phyloP scores from a whole-genome alignment of 2,888 invertebrate genomes.

The Ditula angustiorana region DNA sequence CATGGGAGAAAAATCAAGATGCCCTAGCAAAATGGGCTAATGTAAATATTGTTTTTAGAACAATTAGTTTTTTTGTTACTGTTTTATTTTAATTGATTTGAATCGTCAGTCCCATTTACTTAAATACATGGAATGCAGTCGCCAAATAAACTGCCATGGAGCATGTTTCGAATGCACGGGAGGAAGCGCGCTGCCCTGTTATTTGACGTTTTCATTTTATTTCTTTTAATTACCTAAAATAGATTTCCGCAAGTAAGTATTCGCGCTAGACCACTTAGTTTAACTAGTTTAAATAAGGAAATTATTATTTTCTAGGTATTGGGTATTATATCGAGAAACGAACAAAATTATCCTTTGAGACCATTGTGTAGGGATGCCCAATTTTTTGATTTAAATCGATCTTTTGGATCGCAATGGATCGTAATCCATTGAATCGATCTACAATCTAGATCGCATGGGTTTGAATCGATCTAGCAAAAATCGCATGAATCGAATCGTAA shows the following conservation, averaged over 20 bases:
- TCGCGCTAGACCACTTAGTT: neutral
- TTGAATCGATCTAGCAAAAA: no score
- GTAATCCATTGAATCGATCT: no score
- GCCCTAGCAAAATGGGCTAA: conserved; percentile 95
- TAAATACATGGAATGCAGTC: neutral
- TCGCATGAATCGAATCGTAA: no score
- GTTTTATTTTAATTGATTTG: neutral
- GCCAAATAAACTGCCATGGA: neutral
- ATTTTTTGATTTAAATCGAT: no score
- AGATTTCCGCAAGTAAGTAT: neutral
- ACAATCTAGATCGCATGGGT: no score
- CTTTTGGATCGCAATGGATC: no score
- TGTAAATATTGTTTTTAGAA: conserved; percentile 81
- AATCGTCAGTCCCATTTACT: neutral
- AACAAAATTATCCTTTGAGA: neutral
- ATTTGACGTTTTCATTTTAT: neutral
- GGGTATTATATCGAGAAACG: no score
- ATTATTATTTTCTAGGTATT: no score
- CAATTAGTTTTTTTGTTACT: neutral
- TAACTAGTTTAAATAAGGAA: neutral
- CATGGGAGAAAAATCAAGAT: conserved; percentile 94
- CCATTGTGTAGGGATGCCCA: no score
- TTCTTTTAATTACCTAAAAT: neutral
- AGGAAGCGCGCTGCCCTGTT: neutral
- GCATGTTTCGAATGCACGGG: neutral